Base-by-base conservation (phyloP, 2,888 invertebrate species). In the Brachyptera risi region DNA sequence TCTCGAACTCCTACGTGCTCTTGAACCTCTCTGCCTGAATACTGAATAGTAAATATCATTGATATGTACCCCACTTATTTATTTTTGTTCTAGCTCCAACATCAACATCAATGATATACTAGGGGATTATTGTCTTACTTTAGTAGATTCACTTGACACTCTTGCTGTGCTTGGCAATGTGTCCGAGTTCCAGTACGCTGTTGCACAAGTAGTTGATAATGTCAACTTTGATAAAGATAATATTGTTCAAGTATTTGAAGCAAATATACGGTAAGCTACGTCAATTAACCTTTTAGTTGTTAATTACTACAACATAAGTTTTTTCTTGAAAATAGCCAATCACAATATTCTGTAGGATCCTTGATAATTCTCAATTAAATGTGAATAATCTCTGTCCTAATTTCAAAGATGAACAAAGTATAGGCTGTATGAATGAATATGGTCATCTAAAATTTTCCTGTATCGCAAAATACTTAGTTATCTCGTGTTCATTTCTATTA, bases 31-130 rank as follows among this genome's bases (percentile, higher is more conserved):
- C n/a, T n/a, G n/a, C n/a, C n/a, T n/a, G n/a, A n/a, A n/a, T n/a
- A n/a, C n/a, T n/a, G n/a, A n/a, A n/a, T n/a, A n/a, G n/a, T n/a
- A n/a, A n/a, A n/a, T n/a, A n/a, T n/a, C n/a, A n/a, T n/a, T n/a
- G n/a, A n/a, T n/a, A n/a, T n/a, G n/a, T n/a, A n/a, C n/a, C n/a
- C n/a, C 31, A 31, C 31, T 31, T 11, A 31, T 7, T 31, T 7
- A 31, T 51, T 50, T 1, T 24, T 58, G 27, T 57, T 47, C 44
- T 58, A 83, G 82, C 63, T 77, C 78, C 59, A 85, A 85, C 69
- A 82, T 84, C 64, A 85, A 84, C 69, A 83, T 84, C 61, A 85
- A 85, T 73, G 84, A 84, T 73, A 82, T 81, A 7, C 73, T 85
- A 3, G 84, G 84, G 40, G 83, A 84, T 69, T 84, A 81, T 70